Evolutionary conservation across 2,888 invertebrate genomes (phyloP).

Genomic region (Itoplectis maculator): DNA sequence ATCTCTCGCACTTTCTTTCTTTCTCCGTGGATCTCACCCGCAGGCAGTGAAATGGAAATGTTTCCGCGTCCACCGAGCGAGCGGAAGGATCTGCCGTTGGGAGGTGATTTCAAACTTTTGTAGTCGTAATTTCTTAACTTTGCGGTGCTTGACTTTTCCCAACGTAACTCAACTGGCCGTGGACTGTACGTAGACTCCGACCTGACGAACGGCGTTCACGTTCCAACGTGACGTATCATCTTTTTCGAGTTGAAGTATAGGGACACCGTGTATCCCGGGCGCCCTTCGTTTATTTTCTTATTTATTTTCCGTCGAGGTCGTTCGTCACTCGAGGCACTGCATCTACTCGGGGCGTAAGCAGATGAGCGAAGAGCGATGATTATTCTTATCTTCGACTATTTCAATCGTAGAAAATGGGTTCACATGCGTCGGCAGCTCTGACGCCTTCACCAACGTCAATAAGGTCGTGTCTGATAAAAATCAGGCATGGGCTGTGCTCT

Average conservation of each 20-base stretch:
- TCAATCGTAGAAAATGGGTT: neutral
- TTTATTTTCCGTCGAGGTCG: conserved; percentile 56
- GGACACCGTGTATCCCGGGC: conserved; percentile 28
- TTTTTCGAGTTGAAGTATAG: conserved; percentile 59
- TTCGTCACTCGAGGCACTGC: conserved; percentile 40
- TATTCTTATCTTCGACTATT: neutral
- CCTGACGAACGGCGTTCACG: conserved; percentile 52
- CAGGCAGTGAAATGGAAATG: neutral
- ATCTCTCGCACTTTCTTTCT: too few species aligned
- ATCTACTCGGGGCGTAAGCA: conserved; percentile 10
- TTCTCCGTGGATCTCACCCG: neutral
- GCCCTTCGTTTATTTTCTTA: conserved; percentile 37
- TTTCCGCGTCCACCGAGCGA: too few species aligned
- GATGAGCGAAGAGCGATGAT: neutral
- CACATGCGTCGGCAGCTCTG: neutral
- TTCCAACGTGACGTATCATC: conserved; percentile 60
- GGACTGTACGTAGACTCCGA: conserved; percentile 1
- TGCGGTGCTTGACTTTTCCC: neutral
- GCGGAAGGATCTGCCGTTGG: neutral
- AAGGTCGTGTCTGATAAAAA: neutral
- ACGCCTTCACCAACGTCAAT: neutral
- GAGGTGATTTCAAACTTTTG: neutral
- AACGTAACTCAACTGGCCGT: neutral
- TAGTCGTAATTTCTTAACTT: neutral
- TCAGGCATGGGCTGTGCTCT: neutral